phyloP scores from a whole-genome alignment of 1,140 invertebrate species.

The Gyrodactylus bullatarudis region DNA sequence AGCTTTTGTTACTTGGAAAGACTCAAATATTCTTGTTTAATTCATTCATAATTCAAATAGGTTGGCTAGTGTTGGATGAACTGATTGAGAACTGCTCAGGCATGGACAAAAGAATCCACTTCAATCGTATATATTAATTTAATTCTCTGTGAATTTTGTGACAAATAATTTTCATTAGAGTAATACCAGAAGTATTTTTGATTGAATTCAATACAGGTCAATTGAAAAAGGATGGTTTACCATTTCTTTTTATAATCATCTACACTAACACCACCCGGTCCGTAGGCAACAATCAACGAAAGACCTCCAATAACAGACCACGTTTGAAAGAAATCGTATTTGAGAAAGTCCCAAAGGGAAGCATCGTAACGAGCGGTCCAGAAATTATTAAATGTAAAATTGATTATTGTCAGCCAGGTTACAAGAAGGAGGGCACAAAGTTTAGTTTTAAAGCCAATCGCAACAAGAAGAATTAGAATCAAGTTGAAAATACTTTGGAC shows the following conservation, averaged over 20 bases:
- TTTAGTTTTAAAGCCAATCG: conserved; percentile 91
- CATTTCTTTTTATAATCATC: conserved; percentile 97
- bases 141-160: too few relatives aligned
- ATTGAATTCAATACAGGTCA: too few relatives aligned
- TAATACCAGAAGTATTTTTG: too few relatives aligned
- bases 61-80: too few relatives aligned
- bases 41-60: too few relatives aligned
- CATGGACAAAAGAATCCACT: too few relatives aligned
- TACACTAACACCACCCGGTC: conserved; percentile 90
- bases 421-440: conserved; percentile 72
- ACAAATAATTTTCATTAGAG: too few relatives aligned
- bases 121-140: too few relatives aligned
- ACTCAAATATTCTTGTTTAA: too few relatives aligned
- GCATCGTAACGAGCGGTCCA: conserved; percentile 75
- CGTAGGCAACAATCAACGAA: conserved; percentile 85
- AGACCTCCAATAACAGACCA: conserved; percentile 87
- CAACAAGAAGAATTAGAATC: conserved; percentile 68
- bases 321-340: conserved; percentile 99
- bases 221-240: too few relatives aligned
- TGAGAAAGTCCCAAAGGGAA: conserved; percentile 82
- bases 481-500: conserved; percentile 62
- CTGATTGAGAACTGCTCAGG: too few relatives aligned
- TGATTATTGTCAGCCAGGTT: conserved; percentile 47
- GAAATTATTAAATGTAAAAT: conserved; percentile 88
- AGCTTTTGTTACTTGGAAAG: too few relatives aligned